Conservation (phyloP, 2,113 vertebrate genomes). For the Halcyon senegalensis region DNA sequence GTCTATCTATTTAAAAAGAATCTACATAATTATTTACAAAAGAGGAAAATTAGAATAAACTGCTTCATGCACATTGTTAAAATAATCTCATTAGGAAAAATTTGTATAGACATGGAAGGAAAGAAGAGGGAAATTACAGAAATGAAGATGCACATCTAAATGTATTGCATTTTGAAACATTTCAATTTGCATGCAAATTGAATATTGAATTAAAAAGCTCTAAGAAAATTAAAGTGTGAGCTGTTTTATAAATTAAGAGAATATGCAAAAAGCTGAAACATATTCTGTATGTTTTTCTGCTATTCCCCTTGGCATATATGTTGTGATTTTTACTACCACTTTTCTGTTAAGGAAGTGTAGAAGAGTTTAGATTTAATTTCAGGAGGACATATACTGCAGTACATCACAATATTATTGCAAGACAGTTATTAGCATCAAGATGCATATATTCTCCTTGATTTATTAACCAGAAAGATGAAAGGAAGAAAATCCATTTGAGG, state of each 20-base stretch:
- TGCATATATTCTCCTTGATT: conserved; percentile 39
- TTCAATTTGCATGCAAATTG: conserved; percentile 57
- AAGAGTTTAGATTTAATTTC: neutral
- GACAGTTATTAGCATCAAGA: conserved; percentile 16
- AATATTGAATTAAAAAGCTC: conserved; percentile 44
- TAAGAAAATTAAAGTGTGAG: neutral
- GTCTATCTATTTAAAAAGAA: neutral
- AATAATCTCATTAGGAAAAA: conserved; percentile 27
- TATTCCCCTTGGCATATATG: neutral
- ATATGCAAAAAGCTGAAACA: neutral
- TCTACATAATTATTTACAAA: conserved; percentile 18
- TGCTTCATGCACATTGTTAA: neutral
- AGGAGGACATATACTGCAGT: neutral
- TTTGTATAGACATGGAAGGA: neutral
- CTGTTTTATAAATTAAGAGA: neutral
- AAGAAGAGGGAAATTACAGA: conserved; percentile 23
- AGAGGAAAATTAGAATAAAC: neutral
- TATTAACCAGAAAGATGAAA: conserved; percentile 27
- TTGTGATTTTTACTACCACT: neutral
- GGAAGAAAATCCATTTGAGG: neutral
- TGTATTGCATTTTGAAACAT: neutral
- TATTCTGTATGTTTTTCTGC: neutral
- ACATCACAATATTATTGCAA: neutral
- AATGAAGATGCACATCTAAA: conserved; percentile 29
- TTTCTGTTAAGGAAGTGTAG: neutral